A percentile compares a stretch with the other conserved stretches of the same genome.
These are phyloP conservation scores for Bombus waltoni DNA, from an alignment of 1,140 invertebrate genomes.

Conservation along the genomic window DNA sequence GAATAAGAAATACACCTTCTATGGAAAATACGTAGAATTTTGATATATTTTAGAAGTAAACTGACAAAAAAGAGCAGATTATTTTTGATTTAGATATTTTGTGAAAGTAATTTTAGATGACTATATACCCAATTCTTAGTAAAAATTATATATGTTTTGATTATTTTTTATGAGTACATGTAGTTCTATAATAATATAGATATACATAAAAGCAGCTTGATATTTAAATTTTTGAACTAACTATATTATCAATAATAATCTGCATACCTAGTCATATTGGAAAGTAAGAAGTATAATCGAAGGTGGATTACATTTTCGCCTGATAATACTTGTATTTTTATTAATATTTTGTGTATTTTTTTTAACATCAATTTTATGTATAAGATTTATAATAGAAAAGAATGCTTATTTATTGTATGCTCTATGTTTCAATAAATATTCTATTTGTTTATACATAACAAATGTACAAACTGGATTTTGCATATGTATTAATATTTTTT, in stretches of 20 bases:
- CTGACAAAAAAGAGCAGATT: constrained; percentile 31
- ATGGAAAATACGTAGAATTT: constrained; percentile 16
- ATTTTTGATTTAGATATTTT: constrained; percentile 52
- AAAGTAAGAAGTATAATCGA: constrained; percentile 43
- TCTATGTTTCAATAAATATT: constrained; percentile 26
- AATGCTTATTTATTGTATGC: constrained; percentile 40
- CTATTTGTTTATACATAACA: constrained; percentile 15
- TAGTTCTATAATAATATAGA: constrained; percentile 15
- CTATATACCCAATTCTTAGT: constrained; percentile 49
- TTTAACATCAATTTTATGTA: constrained; percentile 16
- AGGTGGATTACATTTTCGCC: not conserved
- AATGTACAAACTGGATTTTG: constrained; percentile 12
- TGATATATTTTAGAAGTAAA: constrained; percentile 35
- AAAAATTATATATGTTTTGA: constrained; percentile 27
- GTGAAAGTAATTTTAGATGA: constrained; percentile 40
- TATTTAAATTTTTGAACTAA: constrained; percentile 50
- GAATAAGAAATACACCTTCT: constrained; percentile 1
- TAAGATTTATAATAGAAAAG: constrained; percentile 27
- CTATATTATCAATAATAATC: constrained; percentile 48
- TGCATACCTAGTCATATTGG: constrained; percentile 59
- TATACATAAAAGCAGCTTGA: constrained; percentile 32
- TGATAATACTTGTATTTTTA: constrained; percentile 31
- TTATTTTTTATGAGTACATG: constrained; percentile 27
- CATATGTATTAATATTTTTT: not conserved
- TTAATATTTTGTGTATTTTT: constrained; percentile 28